Evolutionary conservation across 1,140 invertebrate genomes (phyloP).

Genomic region (Drosophila kikkawai): DNA sequence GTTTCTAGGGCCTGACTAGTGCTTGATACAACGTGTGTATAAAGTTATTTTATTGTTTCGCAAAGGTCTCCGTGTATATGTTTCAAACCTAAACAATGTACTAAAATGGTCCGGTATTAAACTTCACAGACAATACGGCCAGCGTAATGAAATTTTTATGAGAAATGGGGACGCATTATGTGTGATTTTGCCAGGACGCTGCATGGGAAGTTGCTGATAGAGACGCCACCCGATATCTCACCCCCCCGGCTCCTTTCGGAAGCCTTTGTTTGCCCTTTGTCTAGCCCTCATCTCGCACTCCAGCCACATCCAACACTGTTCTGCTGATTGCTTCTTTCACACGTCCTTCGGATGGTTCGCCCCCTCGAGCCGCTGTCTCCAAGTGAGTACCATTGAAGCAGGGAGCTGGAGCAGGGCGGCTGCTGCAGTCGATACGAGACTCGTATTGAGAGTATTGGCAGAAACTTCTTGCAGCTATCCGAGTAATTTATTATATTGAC

Average conservation of each 20-base stretch:
- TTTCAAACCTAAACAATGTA: constrained; percentile 17
- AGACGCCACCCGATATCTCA: neutral
- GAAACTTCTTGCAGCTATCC: constrained; percentile 50
- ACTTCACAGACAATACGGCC: constrained; percentile 23
- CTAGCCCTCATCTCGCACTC: constrained; percentile 22
- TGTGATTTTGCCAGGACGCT: constrained; percentile 46
- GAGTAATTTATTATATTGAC: constrained; percentile 77
- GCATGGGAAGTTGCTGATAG: constrained; percentile 53
- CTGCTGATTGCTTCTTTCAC: constrained; percentile 61
- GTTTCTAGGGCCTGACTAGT: neutral
- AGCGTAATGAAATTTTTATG: constrained; percentile 70
- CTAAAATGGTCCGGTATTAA: constrained; percentile 23
- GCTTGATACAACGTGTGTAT: neutral
- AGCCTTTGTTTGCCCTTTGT: constrained; percentile 67
- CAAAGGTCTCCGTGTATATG: neutral
- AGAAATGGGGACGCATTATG: constrained; percentile 62
- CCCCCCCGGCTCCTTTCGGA: constrained; percentile 2
- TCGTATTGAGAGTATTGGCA: constrained; percentile 38
- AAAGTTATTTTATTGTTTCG: neutral
- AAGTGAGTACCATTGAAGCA: constrained; percentile 2
- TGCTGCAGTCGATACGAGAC: constrained; percentile 5
- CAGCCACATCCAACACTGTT: constrained; percentile 10
- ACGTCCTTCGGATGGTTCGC: constrained; percentile 27
- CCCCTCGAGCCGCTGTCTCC: neutral
- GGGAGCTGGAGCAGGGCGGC: neutral